A percentile compares a stretch with the other conserved stretches of the same genome.
phyloP scores from a whole-genome alignment of 2,113 vertebrate species.

The Rattus rattus region DNA sequence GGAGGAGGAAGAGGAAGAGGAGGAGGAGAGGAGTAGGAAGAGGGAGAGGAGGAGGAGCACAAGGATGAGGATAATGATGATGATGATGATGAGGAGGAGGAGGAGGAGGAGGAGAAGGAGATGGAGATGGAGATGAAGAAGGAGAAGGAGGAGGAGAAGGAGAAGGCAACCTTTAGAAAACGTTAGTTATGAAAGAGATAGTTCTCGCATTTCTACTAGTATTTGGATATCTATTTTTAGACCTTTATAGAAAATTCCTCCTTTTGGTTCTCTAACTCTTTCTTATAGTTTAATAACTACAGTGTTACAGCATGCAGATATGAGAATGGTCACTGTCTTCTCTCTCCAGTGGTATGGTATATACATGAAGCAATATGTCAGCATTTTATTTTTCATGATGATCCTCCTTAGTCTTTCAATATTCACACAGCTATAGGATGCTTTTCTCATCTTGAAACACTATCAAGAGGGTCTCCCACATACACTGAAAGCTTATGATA shows the following conservation, averaged over 20 bases:
- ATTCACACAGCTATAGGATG: too few species aligned
- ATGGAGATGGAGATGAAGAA: too few species aligned
- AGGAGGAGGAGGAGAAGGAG: too few species aligned
- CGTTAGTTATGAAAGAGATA: not conserved
- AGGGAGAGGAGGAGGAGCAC: too few species aligned
- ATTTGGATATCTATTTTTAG: not conserved
- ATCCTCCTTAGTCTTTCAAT: not conserved
- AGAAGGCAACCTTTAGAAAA: not conserved
- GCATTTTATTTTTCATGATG: not conserved
- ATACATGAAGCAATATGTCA: not conserved
- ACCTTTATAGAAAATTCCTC: not conserved
- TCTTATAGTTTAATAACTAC: not conserved
- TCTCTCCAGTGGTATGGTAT: too few species aligned
- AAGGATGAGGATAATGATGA: too few species aligned
- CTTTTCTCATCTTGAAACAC: not conserved
- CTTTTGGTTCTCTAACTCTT: not conserved
- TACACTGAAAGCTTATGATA: not conserved
- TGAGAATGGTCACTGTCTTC: not conserved
- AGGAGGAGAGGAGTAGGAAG: too few species aligned
- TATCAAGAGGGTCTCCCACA: not conserved
- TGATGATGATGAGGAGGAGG: too few species aligned
- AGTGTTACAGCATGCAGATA: not conserved
- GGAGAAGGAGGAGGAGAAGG: accelerated
- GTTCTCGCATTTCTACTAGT: not conserved
- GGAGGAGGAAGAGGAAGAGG: too few species aligned